phyloP scores from a whole-genome alignment of 2,888 invertebrate species.

The Lingula anatina region DNA sequence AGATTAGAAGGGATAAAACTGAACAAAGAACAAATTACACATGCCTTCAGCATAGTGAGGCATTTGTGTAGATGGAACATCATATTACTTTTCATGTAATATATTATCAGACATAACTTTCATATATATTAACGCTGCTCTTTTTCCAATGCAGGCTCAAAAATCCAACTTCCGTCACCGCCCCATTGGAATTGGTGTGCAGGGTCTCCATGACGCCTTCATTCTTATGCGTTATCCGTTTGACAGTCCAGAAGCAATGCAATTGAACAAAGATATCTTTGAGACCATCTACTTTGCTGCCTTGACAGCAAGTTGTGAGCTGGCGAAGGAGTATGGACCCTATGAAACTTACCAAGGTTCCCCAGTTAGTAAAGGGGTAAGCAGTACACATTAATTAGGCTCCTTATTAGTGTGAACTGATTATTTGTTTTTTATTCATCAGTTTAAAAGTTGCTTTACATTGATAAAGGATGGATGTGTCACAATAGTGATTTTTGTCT shows the following conservation, averaged over 20 bases:
- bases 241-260: conserved; percentile 78
- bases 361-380: conserved; percentile 85
- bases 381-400: conserved; percentile 16
- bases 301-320: conserved; percentile 89
- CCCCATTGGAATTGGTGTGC: conserved; percentile 82
- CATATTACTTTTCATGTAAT: too few species aligned
- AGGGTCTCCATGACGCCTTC: conserved; percentile 95
- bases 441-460: neutral
- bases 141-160: conserved; percentile 50
- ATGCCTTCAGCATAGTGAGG: too few species aligned
- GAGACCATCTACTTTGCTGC: conserved; percentile 98
- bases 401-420: too few species aligned
- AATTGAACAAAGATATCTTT: conserved; percentile 91
- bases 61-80: too few species aligned
- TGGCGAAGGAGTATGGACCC: conserved; percentile 76
- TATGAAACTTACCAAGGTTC: conserved; percentile 89
- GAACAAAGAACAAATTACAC: too few species aligned
- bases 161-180: conserved; percentile 75
- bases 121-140: too few species aligned
- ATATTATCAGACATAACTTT: too few species aligned
- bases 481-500: too few species aligned
- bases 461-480: too few species aligned
- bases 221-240: conserved; percentile 88
- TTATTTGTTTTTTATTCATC: neutral
- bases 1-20: too few species aligned